Base-by-base conservation (phyloP, 1,140 invertebrate species). In the Caenorhabditis elegans region DNA sequence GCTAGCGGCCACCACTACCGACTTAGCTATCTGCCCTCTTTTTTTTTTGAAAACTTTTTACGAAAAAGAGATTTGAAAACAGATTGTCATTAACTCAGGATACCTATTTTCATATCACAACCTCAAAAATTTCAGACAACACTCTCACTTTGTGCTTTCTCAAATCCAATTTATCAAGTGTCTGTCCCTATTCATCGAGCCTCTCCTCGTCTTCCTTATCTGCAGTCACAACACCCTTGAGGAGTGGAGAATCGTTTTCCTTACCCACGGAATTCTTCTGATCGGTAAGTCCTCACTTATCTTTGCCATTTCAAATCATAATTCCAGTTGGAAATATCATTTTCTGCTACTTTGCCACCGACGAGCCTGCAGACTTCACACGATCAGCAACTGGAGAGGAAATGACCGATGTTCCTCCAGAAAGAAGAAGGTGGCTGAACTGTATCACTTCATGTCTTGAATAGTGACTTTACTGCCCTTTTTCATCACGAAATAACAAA, bases 101-200 rank as follows among this genome's bases (percentile, higher is more conserved):
- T n/a, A n/a, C n/a, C n/a, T n/a, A n/a, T n/a, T n/a, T n/a, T n/a
- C n/a, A n/a, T n/a, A n/a, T n/a, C n/a, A n/a, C n/a, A n/a, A n/a
- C n/a, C n/a, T n/a, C n/a, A n/a, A n/a, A n/a, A n/a, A n/a, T n/a
- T n/a, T 76, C 81, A 84, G 83, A 76, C 83, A 84, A 65, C 82
- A 84, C 60, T 79, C 75, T 79, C 83, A 84, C 81, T 84, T 84
- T 46, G 83, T 84, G 0, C 76, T 84, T 15, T 84, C 83, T 1
- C 81, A 84, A 75, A 84, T 84, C 36, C 83, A 84, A 48, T 84
- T 84, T 77, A 84, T 84, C 76, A 84, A 84, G 60, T 84, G 83
- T 31, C 53, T 84, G 1, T 84, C 83, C 5, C 65, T 84, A 11
- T 83, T 84, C 60, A 84, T 84, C 76, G 83, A 82, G 26, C 83